These are phyloP conservation scores for Carduelis carduelis DNA, from an alignment of 2,797 vertebrate species.

Conservation along the genomic window DNA sequence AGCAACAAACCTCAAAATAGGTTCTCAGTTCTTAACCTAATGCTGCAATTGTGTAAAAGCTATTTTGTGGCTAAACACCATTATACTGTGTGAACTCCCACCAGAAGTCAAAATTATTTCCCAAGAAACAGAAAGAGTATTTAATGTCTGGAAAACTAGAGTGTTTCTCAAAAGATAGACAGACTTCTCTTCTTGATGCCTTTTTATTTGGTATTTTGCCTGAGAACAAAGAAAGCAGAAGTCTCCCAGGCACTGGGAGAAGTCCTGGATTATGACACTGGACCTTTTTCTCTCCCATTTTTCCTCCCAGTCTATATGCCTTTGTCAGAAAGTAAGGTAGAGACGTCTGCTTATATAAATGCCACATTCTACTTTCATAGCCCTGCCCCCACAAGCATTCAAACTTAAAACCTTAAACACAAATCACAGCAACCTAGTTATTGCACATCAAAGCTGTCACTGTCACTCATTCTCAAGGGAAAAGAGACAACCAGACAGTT, in stretches of 20 bases:
- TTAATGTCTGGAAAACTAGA: not conserved
- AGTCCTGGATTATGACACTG: not conserved
- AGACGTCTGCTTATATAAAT: not conserved
- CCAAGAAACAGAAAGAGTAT: not conserved
- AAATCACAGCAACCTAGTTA: not conserved
- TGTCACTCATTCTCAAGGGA: not conserved
- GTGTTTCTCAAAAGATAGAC: not conserved
- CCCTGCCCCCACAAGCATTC: not conserved
- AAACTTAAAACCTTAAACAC: not conserved
- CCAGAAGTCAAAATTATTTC: not conserved
- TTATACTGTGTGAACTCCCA: not conserved
- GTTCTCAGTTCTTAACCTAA: not conserved
- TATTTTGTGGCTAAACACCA: not conserved
- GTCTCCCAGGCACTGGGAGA: not conserved
- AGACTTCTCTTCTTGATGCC: not conserved
- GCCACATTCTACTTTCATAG: not conserved
- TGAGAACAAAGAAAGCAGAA: not conserved
- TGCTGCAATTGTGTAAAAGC: not conserved
- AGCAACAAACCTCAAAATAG: not conserved
- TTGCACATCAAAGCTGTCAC: conserved; percentile 2
- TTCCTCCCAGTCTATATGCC: not conserved
- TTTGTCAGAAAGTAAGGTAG: not conserved
- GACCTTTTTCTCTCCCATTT: not conserved
- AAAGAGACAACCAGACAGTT: conserved; percentile 1
- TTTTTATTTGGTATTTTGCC: not conserved